phyloP scores from a whole-genome alignment of 2,113 vertebrate genomes.

The Cyphomyrus discorhynchus region DNA sequence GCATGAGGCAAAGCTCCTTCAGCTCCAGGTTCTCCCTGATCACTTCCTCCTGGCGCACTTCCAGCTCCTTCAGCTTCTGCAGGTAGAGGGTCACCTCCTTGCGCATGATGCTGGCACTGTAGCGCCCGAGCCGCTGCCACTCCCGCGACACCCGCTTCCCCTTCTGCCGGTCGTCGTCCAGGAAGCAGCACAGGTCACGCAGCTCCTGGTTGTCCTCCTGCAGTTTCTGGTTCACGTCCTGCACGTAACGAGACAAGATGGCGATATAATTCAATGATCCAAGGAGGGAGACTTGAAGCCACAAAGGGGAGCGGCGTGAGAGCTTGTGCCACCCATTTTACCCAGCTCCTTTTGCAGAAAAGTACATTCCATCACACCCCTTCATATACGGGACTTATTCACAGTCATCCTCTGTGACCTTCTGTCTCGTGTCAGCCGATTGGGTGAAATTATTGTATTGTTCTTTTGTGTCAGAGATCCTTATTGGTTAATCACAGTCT shows the following conservation, averaged over 20 bases:
- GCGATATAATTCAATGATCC: neutral
- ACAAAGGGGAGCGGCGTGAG: neutral
- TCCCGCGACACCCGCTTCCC: conserved; percentile 91
- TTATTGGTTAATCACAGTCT: neutral
- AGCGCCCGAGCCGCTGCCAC: conserved; percentile 91
- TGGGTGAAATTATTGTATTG: neutral
- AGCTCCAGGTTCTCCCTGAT: conserved; percentile 90
- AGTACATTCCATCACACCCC: neutral
- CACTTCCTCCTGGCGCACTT: conserved; percentile 86
- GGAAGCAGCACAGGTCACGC: conserved; percentile 91
- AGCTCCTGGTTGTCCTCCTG: conserved; percentile 96
- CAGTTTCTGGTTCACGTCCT: conserved; percentile 97
- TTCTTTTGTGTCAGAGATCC: neutral
- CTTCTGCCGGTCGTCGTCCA: conserved; percentile 94
- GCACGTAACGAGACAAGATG: neutral
- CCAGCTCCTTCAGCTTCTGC: conserved; percentile 91
- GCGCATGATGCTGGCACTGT: conserved; percentile 88
- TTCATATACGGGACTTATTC: neutral
- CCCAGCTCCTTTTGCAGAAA: neutral
- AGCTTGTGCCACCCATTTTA: neutral
- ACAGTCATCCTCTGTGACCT: neutral
- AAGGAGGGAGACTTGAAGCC: neutral
- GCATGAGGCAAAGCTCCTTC: conserved; percentile 85
- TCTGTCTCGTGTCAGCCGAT: neutral
- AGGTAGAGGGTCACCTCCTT: conserved; percentile 91